Percentiles rank a stretch among this genome's conserved stretches.
These are phyloP conservation scores for Grantiella picta DNA, from an alignment of 2,113 vertebrate species.

Conservation along the genomic window DNA sequence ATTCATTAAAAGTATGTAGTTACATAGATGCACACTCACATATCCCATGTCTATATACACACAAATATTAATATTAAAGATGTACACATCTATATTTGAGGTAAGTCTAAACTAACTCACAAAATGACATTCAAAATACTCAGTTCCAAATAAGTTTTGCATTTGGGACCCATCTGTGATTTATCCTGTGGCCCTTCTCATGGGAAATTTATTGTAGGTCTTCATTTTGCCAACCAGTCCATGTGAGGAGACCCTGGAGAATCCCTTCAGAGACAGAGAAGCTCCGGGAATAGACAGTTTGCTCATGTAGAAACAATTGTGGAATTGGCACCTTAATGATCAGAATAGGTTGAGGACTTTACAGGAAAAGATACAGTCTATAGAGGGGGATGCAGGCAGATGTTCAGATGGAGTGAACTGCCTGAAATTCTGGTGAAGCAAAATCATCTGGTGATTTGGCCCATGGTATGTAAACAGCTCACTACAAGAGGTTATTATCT, in stretches of 20 bases:
- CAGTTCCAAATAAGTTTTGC: neutral
- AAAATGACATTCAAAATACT: slow-evolving; percentile 1
- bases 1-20: neutral
- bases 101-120: neutral
- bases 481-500: slow-evolving; percentile 55
- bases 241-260: neutral
- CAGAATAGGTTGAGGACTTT: neutral
- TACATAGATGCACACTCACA: neutral
- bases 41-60: neutral
- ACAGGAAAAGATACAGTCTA: neutral
- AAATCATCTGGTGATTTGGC: slow-evolving; percentile 38
- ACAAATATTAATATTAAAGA: neutral
- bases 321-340: neutral
- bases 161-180: neutral
- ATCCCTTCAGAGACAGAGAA: neutral
- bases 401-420: neutral
- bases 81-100: neutral
- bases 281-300: neutral
- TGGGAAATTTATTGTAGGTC: neutral
- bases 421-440: neutral
- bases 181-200: neutral
- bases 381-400: neutral
- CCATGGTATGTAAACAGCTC: slow-evolving; percentile 45
- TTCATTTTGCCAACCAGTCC: neutral
- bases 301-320: neutral